Conservation (phyloP, 2,888 invertebrate genomes). For the Mechanitis messenoides region DNA sequence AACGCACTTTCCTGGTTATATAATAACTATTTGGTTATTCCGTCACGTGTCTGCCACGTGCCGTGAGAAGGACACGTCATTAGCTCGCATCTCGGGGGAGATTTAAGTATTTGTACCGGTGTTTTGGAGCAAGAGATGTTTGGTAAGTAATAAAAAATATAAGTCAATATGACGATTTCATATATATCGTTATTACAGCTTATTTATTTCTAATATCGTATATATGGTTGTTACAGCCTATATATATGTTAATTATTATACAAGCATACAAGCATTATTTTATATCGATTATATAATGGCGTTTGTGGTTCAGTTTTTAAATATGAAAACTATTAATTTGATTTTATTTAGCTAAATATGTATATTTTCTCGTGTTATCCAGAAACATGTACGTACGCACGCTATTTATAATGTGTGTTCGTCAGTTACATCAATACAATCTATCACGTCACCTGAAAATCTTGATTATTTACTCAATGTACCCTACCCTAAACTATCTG, state of each 20-base stretch:
- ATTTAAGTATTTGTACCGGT: conserved; percentile 40
- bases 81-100: conserved; percentile 61
- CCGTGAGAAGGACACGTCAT: conserved; percentile 62
- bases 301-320: no score
- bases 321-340: no score
- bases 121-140: conserved; percentile 26
- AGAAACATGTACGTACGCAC: not conserved
- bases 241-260: no score
- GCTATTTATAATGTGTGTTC: conserved; percentile 21
- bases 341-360: no score
- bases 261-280: no score
- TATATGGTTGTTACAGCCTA: no score
- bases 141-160: conserved; percentile 12
- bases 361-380: no score
- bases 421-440: conserved; percentile 30
- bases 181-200: no score
- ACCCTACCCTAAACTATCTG: conserved; percentile 25
- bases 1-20: conserved; percentile 19
- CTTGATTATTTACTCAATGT: conserved; percentile 35
- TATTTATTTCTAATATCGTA: no score
- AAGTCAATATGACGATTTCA: conserved; percentile 6
- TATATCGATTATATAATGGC: no score
- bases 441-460: conserved; percentile 34
- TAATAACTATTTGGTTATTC: conserved; percentile 50
- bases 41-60: conserved; percentile 66